A percentile compares a stretch with the other conserved stretches of the same genome.
These are phyloP conservation scores for Polyommatus icarus DNA, from an alignment of 2,888 invertebrate species.

Conservation along the genomic window DNA sequence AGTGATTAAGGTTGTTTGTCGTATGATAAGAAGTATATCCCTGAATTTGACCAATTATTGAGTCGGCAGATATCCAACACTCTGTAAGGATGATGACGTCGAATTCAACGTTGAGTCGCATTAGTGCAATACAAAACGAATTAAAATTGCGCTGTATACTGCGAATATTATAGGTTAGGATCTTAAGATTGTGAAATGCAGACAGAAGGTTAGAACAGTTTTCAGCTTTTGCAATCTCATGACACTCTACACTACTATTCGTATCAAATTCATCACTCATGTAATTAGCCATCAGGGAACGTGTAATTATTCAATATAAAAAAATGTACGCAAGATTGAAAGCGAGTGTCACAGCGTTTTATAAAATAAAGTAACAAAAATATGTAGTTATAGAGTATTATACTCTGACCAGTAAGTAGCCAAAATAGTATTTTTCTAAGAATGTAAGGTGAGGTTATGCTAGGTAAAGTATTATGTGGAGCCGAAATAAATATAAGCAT, in stretches of 20 bases:
- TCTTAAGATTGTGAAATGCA: not conserved
- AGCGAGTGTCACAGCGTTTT: no score
- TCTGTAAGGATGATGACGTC: not conserved
- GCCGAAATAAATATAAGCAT: no score
- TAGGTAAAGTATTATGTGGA: no score
- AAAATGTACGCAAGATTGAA: no score
- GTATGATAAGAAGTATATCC: no score
- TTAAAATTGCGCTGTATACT: not conserved
- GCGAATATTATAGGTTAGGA: not conserved
- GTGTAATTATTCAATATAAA: not conserved
- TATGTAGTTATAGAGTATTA: no score
- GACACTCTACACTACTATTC: not conserved
- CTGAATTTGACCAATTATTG: not conserved
- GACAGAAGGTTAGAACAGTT: not conserved
- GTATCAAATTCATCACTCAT: not conserved
- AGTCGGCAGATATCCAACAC: not conserved
- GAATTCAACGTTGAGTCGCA: not conserved
- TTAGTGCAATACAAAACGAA: not conserved
- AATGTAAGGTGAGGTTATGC: no score
- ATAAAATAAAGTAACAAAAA: no score
- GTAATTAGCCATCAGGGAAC: not conserved
- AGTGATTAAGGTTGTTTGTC: no score
- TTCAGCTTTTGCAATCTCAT: not conserved
- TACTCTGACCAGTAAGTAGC: no score
- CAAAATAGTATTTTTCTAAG: no score